Percentiles rank a stretch among this genome's conserved stretches.
phyloP scores from a whole-genome alignment of 2,797 vertebrate species.

The Danionella dracula region DNA sequence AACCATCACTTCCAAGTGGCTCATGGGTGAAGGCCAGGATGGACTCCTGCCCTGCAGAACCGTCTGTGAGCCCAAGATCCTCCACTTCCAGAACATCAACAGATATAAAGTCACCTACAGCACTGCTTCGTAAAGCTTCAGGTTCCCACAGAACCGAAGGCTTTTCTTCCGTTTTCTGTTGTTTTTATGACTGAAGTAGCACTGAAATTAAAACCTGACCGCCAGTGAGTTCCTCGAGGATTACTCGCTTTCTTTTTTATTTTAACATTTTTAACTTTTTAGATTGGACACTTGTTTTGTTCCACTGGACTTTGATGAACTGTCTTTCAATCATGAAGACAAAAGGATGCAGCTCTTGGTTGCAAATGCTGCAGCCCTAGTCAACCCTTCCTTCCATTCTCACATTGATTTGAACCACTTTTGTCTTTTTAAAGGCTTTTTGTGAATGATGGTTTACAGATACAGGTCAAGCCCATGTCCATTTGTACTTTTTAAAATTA shows the following conservation, averaged over 20 bases:
- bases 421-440: conserved; percentile 1
- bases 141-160: background rate
- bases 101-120: conserved; percentile 94
- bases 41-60: conserved; percentile 88
- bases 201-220: conserved; percentile 40
- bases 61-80: conserved; percentile 78
- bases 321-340: conserved; percentile 18
- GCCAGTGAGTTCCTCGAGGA: conserved; percentile 23
- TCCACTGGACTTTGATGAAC: background rate
- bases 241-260: conserved; percentile 10
- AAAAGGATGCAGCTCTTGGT: background rate
- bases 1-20: conserved; percentile 80
- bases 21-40: conserved; percentile 88
- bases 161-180: conserved; percentile 5
- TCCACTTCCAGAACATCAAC: conserved; percentile 92
- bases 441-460: conserved; percentile 4
- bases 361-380: conserved; percentile 2
- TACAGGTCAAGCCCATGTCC: conserved; percentile 10
- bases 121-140: conserved; percentile 53
- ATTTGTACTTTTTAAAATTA: background rate
- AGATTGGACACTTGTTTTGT: conserved; percentile 11
- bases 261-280: conserved; percentile 39
- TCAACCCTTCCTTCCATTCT: background rate
- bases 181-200: conserved; percentile 40
- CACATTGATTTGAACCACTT: background rate